These are phyloP conservation scores for Hanleya hanleyi DNA, from an alignment of 2,888 invertebrate species.

Conservation along the genomic window DNA sequence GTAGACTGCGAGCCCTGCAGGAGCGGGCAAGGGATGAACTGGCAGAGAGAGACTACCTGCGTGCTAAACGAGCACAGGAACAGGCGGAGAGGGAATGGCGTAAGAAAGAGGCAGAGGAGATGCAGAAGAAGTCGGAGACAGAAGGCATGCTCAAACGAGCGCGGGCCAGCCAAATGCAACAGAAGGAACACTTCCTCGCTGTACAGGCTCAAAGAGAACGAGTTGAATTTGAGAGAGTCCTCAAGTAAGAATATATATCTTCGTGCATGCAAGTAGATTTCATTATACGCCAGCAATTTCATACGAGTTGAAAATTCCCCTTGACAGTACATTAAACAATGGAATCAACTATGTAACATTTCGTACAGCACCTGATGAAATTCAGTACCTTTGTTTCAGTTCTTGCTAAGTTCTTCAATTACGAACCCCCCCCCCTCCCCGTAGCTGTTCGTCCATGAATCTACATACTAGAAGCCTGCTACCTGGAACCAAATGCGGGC, in stretches of 20 bases:
- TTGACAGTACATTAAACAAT: no score
- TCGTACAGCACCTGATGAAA: no score
- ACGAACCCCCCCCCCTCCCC: no score
- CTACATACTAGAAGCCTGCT: no score
- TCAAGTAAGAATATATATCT: conserved; percentile 62
- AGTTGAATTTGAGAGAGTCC: conserved; percentile 72
- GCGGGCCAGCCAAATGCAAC: conserved; percentile 68
- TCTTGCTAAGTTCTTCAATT: no score
- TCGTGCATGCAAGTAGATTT: no score
- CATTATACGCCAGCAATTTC: no score
- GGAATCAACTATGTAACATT: no score
- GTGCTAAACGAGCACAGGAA: conserved; percentile 73
- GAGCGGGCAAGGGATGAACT: conserved; percentile 72
- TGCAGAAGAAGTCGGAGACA: conserved; percentile 66
- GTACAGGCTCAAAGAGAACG: conserved; percentile 73
- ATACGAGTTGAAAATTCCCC: no score
- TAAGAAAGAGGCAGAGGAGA: conserved; percentile 69
- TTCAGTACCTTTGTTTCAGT: no score
- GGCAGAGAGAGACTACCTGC: conserved; percentile 71
- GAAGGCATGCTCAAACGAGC: conserved; percentile 70
- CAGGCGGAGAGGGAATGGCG: conserved; percentile 73
- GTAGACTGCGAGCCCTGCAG: conserved; percentile 69
- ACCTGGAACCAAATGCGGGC: no score
- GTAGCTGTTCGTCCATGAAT: no score
- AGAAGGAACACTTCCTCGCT: conserved; percentile 73